phyloP scores from a whole-genome alignment of 2,888 invertebrate genomes.

The Selenia dentaria region DNA sequence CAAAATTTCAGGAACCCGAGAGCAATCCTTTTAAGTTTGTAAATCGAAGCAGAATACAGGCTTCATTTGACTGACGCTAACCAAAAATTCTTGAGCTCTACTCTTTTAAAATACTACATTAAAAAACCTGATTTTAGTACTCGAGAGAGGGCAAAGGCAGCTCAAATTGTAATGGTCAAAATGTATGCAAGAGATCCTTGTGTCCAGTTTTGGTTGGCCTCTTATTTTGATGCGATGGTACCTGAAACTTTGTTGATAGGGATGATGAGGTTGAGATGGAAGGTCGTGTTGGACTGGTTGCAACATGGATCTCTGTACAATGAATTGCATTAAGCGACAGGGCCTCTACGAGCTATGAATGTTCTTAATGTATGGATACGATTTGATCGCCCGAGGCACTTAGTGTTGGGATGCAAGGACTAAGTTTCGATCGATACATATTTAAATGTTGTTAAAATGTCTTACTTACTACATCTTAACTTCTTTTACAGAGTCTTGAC shows the following conservation, averaged over 20 bases:
- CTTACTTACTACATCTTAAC: too few species aligned
- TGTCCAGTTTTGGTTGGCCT: conserved; percentile 44
- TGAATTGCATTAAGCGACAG: conserved; percentile 80
- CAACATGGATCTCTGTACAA: conserved; percentile 71
- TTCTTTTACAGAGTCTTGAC: too few species aligned
- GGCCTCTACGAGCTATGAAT: conserved; percentile 68
- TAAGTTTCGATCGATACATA: too few species aligned
- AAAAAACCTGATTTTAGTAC: conserved; percentile 44
- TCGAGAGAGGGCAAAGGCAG: conserved; percentile 31
- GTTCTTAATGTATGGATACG: conserved; percentile 76
- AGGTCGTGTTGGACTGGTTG: conserved; percentile 45
- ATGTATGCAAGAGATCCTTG: conserved; percentile 53
- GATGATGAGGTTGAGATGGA: conserved; percentile 30
- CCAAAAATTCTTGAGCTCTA: conserved; percentile 43
- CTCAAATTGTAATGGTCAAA: conserved; percentile 47
- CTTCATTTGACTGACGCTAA: conserved; percentile 58
- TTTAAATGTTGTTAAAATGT: too few species aligned
- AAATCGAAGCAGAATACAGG: conserved; percentile 62
- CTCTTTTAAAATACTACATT: conserved; percentile 23
- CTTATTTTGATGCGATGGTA: conserved; percentile 36
- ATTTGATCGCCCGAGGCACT: conserved; percentile 67
- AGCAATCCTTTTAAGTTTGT: conserved; percentile 66
- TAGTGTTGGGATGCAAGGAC: conserved; percentile 55
- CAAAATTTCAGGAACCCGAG: conserved; percentile 48
- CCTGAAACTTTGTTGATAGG: conserved; percentile 29